Conservation (phyloP, 2,888 invertebrate genomes). For the Anagyrus pseudococci region DNA sequence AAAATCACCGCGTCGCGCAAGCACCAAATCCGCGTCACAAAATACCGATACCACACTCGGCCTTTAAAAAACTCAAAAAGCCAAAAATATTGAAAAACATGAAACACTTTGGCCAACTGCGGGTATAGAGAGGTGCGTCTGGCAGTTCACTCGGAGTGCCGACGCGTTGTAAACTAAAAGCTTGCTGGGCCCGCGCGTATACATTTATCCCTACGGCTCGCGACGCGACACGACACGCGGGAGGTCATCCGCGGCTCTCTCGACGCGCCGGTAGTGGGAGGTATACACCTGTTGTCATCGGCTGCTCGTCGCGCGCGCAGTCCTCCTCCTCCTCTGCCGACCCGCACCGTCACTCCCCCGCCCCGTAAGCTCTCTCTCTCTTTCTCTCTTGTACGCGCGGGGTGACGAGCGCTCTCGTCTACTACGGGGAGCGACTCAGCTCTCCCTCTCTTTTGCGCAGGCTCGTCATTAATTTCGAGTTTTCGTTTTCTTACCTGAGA, state of each 20-base stretch:
- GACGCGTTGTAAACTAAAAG: constrained; percentile 54
- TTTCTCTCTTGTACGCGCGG: not conserved
- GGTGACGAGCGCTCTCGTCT: not conserved
- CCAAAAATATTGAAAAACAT: no score
- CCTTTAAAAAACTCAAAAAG: no score
- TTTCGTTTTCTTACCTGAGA: no score
- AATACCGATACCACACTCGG: no score
- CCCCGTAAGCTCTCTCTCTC: not conserved
- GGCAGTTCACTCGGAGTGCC: constrained; percentile 39
- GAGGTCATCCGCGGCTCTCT: constrained; percentile 55
- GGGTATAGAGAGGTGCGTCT: constrained; percentile 33
- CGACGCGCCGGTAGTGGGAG: constrained; percentile 37
- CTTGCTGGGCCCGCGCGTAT: constrained; percentile 55
- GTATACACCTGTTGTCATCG: constrained; percentile 49
- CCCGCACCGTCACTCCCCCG: not conserved
- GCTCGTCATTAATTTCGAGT: no score
- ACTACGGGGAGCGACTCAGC: not conserved
- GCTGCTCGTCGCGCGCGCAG: constrained; percentile 29
- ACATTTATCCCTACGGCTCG: constrained; percentile 58
- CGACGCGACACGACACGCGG: constrained; percentile 48
- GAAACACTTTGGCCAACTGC: no score
- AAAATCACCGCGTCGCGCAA: constrained; percentile 18
- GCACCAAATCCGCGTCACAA: constrained; percentile 35
- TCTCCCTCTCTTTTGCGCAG: not conserved
- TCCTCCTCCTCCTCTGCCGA: constrained; percentile 29